Conservation (phyloP, 2,888 invertebrate species). For the Gortyna flavago region DNA sequence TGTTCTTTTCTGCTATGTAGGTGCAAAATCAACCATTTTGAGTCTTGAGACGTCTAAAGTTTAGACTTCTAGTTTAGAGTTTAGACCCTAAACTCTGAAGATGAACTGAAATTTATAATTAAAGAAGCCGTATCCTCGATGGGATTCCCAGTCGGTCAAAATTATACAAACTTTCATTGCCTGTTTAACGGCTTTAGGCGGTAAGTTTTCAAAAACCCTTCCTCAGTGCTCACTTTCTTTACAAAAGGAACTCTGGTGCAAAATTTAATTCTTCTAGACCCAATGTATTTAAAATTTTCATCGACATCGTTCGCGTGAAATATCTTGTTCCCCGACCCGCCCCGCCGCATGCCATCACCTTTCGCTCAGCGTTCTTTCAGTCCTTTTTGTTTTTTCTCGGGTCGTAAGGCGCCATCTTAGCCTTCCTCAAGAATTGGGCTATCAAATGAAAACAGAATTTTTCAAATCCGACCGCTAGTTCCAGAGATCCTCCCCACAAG, state of each 20-base stretch:
- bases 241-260: neutral
- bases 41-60: no score
- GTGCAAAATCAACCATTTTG: neutral
- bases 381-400: neutral
- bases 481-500: no score
- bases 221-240: neutral
- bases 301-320: neutral
- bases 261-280: neutral
- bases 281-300: neutral
- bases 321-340: neutral
- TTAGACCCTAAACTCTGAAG: neutral
- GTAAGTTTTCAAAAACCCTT: no score
- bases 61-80: no score
- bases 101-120: neutral
- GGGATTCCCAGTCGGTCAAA: neutral
- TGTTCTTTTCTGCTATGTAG: neutral
- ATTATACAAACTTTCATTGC: neutral
- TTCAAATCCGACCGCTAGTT: no score
- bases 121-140: neutral
- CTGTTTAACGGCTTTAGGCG: neutral
- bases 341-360: neutral
- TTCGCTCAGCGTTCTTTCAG: neutral
- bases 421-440: no score
- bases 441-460: no score
- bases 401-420: no score